Percentiles rank a stretch among this genome's conserved stretches.
Evolutionary conservation across 2,113 vertebrate genomes (phyloP).

Genomic region (Erpornis zantholeuca): DNA sequence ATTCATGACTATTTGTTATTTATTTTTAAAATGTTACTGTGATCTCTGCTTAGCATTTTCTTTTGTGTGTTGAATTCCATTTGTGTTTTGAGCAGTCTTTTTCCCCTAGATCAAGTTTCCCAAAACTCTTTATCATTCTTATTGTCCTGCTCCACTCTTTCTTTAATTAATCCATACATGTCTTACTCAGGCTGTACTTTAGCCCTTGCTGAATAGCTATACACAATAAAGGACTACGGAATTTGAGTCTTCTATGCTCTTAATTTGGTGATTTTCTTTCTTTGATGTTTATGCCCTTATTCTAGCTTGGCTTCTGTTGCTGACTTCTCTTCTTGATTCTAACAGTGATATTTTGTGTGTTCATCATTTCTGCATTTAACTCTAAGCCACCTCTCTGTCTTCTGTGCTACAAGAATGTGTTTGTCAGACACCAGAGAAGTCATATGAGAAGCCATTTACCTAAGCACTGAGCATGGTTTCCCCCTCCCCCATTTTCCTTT

Average conservation of each 20-base stretch:
- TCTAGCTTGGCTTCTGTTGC: not conserved
- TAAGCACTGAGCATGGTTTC: not conserved
- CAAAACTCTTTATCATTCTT: not conserved
- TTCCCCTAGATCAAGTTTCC: not conserved
- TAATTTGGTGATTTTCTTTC: not conserved
- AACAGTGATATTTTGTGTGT: not conserved
- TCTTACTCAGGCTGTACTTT: not conserved
- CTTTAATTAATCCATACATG: not conserved
- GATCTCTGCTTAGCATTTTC: not conserved
- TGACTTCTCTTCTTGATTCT: not conserved
- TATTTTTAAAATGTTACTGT: not conserved
- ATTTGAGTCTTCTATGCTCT: not conserved
- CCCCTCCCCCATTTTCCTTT: not conserved
- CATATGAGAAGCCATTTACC: not conserved
- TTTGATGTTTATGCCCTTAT: not conserved
- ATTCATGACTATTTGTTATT: not conserved
- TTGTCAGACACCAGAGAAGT: not conserved
- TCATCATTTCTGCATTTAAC: not conserved
- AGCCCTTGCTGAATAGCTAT: not conserved
- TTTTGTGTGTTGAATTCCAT: not conserved
- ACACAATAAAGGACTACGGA: not conserved
- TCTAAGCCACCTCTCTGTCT: not conserved
- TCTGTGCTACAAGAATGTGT: not conserved
- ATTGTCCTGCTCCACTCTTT: not conserved
- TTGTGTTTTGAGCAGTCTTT: not conserved